Evolutionary conservation across 2,113 vertebrate species (phyloP).

Genomic region (Cyphomyrus discorhynchus): DNA sequence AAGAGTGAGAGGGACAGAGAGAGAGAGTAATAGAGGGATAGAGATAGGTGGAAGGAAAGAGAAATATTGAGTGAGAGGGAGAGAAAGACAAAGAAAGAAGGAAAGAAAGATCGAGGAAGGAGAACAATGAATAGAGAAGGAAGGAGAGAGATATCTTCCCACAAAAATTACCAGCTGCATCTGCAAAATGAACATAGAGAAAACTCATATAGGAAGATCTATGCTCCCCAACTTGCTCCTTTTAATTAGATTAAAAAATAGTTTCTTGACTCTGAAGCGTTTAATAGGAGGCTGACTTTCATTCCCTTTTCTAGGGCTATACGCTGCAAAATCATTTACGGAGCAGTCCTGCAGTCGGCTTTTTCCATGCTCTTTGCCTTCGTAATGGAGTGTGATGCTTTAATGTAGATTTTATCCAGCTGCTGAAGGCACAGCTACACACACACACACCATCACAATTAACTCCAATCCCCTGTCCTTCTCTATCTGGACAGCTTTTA

Average conservation of each 20-base stretch:
- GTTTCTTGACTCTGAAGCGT: background rate
- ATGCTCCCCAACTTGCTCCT: background rate
- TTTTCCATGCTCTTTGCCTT: background rate
- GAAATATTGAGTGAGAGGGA: background rate
- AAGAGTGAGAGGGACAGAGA: background rate
- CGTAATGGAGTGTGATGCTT: conserved; percentile 9
- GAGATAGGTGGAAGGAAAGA: background rate
- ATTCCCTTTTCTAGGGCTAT: background rate
- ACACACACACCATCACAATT: background rate
- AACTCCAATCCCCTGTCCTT: background rate
- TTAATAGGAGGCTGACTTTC: background rate
- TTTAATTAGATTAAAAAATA: conserved; percentile 27
- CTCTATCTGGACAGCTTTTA: background rate
- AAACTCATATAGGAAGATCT: conserved; percentile 13
- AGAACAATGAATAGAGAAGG: background rate
- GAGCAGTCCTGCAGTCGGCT: conserved; percentile 5
- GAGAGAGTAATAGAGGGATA: background rate
- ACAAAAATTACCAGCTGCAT: background rate
- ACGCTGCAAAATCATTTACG: conserved; percentile 15
- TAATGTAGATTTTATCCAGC: conserved; percentile 15
- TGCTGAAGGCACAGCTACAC: background rate
- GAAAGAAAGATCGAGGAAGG: background rate
- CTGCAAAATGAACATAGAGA: conserved; percentile 3
- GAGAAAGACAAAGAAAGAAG: background rate
- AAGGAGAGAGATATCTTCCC: background rate